These are phyloP conservation scores for Campoletis sonorensis DNA, from an alignment of 1,140 invertebrate genomes.

Conservation along the genomic window DNA sequence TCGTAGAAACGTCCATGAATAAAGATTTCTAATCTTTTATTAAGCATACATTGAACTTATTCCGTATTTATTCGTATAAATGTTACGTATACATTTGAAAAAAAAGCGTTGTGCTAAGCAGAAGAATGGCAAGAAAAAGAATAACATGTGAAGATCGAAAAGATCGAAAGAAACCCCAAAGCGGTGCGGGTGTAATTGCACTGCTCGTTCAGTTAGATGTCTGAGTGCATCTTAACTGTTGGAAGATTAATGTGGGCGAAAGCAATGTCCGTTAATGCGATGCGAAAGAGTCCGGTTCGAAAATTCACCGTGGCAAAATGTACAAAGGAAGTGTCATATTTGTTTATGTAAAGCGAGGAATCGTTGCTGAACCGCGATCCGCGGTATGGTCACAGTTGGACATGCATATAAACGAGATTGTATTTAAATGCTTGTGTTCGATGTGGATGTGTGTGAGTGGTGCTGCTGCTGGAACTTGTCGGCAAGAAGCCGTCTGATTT, in stretches of 20 bases:
- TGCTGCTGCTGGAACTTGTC: conserved; percentile 18
- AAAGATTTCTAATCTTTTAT: too few species aligned
- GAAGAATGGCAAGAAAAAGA: too few species aligned
- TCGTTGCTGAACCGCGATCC: conserved; percentile 44
- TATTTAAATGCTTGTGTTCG: neutral
- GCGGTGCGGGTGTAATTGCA: neutral
- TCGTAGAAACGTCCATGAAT: too few species aligned
- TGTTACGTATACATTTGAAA: too few species aligned
- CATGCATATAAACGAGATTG: neutral
- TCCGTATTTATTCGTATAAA: too few species aligned
- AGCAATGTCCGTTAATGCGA: conserved; percentile 61
- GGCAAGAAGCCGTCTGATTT: conserved; percentile 61
- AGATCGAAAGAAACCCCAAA: neutral
- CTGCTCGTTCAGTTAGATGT: neutral
- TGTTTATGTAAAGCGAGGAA: conserved; percentile 64
- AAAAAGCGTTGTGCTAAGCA: too few species aligned
- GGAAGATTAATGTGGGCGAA: conserved; percentile 66
- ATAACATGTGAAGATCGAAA: too few species aligned
- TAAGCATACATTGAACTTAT: too few species aligned
- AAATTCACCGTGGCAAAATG: conserved; percentile 46
- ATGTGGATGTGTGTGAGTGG: neutral
- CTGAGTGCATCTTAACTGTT: conserved; percentile 15
- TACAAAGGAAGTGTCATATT: conserved; percentile 68
- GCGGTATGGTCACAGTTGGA: neutral
- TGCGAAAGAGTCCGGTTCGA: conserved; percentile 34